Base-by-base conservation (phyloP, 1,140 invertebrate species). In the Delia radicum region DNA sequence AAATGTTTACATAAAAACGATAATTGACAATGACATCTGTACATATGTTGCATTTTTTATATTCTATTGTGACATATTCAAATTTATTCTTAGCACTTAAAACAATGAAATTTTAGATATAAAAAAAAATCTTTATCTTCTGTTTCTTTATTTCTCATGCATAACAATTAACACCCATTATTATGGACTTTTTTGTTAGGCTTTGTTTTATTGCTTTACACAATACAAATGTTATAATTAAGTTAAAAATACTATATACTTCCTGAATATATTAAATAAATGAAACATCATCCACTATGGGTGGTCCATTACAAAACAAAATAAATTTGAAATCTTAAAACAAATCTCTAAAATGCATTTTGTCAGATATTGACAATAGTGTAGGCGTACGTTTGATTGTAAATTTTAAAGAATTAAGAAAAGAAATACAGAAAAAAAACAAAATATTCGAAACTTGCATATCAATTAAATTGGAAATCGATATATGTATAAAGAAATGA, bases 81-180 rank as follows among this genome's bases (percentile, higher is more conserved):
- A 67, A 67, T 31, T 31, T 67, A 67, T 29, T 26, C 24, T 26
- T 21, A 6, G 12, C 5, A 33, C 31, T 48, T 15, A 48, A 48
- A n/a, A 15, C 46, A 48, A 48, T 48, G 46, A 48, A 48, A 48
- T 18, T n/a, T 48, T 48, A 3, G 15, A 3, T 48, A 33, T 33
- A 33, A 12, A 6, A 48, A 48, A 48, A n/a, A 48, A 55, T 21
- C 8, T 37, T n/a, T 1, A 13, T 1, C 8, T 37, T 21, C 18
- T 21, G 48, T 55, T n/a, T 42, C 37, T 15, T 42, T 42, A 10
- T 61, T 65, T 29, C 27, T 31, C 65, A 24, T 55, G 48, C 48
- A 69, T 33, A 12, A 18, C 65, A 69, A 69, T 69, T 69, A 69
- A 69, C 65, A 69, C 65, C 65, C 65, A 69, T 69, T 37, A 69